Conservation (phyloP, 1,140 invertebrate species). For the Ceratosolen solmsi region DNA sequence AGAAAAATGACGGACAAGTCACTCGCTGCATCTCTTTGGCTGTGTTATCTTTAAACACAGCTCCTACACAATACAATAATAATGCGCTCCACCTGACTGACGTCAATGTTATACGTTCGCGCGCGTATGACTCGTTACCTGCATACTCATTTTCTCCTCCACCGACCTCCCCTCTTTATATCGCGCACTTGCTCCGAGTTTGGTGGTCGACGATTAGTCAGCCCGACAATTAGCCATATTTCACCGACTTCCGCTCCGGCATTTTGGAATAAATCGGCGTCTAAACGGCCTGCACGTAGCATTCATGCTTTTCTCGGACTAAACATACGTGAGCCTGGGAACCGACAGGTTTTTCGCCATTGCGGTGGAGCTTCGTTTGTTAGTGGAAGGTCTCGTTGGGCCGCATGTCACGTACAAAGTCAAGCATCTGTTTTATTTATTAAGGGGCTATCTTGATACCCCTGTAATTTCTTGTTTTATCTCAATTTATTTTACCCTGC, state of each 20-base stretch:
- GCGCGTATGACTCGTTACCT: conserved; percentile 29
- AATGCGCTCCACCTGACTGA: conserved; percentile 7
- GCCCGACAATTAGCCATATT: conserved; percentile 21
- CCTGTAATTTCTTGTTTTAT: conserved; percentile 10
- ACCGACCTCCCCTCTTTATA: neutral
- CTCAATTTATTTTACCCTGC: neutral
- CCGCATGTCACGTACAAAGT: conserved; percentile 3
- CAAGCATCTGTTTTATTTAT: conserved; percentile 22
- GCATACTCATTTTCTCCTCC: conserved; percentile 29
- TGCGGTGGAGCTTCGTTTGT: neutral
- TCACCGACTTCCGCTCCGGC: conserved; percentile 10
- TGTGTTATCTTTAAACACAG: neutral
- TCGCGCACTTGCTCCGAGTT: conserved; percentile 5
- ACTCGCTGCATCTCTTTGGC: conserved; percentile 12
- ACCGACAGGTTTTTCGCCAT: neutral
- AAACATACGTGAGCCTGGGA: neutral
- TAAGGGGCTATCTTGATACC: neutral
- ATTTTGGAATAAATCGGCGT: conserved; percentile 14
- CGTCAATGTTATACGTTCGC: conserved; percentile 28
- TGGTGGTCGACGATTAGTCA: conserved; percentile 34
- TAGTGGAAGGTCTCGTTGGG: neutral
- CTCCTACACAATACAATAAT: conserved; percentile 1
- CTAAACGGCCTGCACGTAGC: neutral
- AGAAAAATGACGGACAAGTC: conserved; percentile 30
- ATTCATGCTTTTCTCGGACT: neutral